Base-by-base conservation (phyloP, 2,797 vertebrate species). In the Balearica regulorum region DNA sequence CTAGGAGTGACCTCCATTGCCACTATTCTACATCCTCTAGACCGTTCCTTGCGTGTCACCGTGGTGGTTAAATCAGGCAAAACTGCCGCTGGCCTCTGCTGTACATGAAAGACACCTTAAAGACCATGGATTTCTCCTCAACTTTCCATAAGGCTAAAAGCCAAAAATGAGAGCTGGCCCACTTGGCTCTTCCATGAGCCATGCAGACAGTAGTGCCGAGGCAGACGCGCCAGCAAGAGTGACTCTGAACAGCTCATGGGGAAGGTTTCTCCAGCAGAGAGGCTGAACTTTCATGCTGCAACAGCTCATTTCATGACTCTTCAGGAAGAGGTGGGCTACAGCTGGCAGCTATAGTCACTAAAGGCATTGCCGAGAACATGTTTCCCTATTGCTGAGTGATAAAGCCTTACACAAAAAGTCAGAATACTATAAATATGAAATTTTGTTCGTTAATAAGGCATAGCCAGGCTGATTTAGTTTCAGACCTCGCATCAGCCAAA, bases 401-500 rank as follows among this genome's bases (percentile, higher is more conserved):
- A 83, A 64, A 79, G 53, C n/a, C 54, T 68, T 41, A 60, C 41
- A 21, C 37, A 55, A 69, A 69, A 81, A 51, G 5, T 37, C 76
- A 87, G 61, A 92, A 58, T 54, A 31, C 18, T 73, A 68, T 62
- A 85, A 93, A 93, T 44, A 51, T 17, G 53, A 65, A 58, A 62
- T 72, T 81, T 43, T 65, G 9, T 64, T 94, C 31, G 1, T 91
- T 96, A 96, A 96, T 95, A 86, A 96, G 87, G 85, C 70, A 96
- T 90, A 97, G 73, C 83, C 79, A 96, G 88, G 77, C 86, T 95
- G 90, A 90, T 97, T 95, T 94, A 70, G 77, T 86, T 96, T 97
- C 94, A 98, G 95, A 94, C 89, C 89, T 96, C 49, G 29, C 90
- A 96, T 96, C 93, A 97, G 95, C 96, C 96, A 98, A 93, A 94